Base-by-base conservation (phyloP, 2,888 invertebrate genomes). In the Hartigia nigra region DNA sequence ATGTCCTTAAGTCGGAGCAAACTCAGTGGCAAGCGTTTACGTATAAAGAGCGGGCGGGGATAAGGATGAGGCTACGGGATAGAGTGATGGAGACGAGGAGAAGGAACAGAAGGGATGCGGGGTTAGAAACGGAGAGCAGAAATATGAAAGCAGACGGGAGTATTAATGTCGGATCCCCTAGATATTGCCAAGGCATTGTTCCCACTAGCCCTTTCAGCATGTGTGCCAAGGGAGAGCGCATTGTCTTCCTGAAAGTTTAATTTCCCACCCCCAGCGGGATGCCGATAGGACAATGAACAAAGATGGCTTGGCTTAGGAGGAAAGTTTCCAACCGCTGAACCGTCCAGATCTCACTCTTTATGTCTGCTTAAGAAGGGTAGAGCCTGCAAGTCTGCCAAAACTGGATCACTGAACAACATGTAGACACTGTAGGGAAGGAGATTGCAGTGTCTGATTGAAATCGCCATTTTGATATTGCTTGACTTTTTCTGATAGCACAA, bases 271-370 rank as follows among this genome's bases (percentile, higher is more conserved):
- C 37, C 37, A 31, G 69, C 69, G 75, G 74, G 76, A 74, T 74
- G 37, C 36, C 74, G 74, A 77, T 79, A 76, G 74, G 69, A 76
- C 69, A 36, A 74, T 69, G 77, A 77, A 77, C 77, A 77, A 39
- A 74, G 76, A 79, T 69, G 69, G 74, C 72, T 70, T 55, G 76
- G 70, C 75, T 55, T 76, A 77, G 69, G 76, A 77, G 80, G 74
- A 82, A 85, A 85, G 82, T 86, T 86, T 84, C 79, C 83, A 76
- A 82, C 77, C 74, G 77, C 70, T 69, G 77, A 78, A 78, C 78
- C 78, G 35, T 77, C 78, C 75, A 70, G 77, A 23, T 55, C 55
- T 55, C 55, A 55, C 55, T 55, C 55, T 55, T 55, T 55, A 55
- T 55, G 55, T 55, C 55, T 23, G 55, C 55, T 23, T 55, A 55